Percentiles rank a stretch among this genome's conserved stretches.
Conservation (phyloP, 2,797 vertebrate species). For the Urosaurus nigricauda region DNA sequence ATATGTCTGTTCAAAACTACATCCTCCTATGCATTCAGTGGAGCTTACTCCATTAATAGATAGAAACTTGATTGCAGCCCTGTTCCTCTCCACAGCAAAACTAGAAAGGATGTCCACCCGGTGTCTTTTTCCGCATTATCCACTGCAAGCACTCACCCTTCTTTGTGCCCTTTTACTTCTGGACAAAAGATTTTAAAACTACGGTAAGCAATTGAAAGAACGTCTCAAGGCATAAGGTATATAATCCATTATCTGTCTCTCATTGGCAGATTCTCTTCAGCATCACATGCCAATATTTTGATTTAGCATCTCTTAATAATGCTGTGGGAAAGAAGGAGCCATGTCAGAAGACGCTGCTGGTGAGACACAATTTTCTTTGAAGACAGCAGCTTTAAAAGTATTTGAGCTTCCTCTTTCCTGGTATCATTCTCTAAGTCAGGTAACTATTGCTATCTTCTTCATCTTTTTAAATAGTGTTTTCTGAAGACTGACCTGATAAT, state of each 20-base stretch:
- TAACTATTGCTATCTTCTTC: conserved; percentile 65
- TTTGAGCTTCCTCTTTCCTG: conserved; percentile 88
- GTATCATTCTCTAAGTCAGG: conserved; percentile 88
- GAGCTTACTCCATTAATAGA: background rate
- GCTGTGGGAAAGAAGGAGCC: conserved; percentile 80
- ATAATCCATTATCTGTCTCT: conserved; percentile 42
- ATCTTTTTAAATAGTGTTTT: rapidly evolving
- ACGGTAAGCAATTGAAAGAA: background rate
- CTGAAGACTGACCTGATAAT: background rate
- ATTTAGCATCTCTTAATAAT: conserved; percentile 61
- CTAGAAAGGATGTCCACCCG: rapidly evolving
- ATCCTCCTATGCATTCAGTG: background rate
- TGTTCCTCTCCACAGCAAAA: background rate
- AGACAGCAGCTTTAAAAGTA: conserved; percentile 82
- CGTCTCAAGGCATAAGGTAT: background rate
- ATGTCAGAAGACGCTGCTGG: conserved; percentile 87
- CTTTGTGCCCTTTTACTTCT: background rate
- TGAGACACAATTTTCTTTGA: conserved; percentile 84
- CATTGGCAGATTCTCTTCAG: conserved; percentile 50
- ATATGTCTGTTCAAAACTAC: background rate
- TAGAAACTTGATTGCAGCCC: background rate
- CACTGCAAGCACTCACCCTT: background rate
- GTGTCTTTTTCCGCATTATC: background rate
- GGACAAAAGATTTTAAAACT: background rate
- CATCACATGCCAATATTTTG: conserved; percentile 30